Conservation (phyloP, 2,797 vertebrate genomes). For the Xiphophorus birchmanni region DNA sequence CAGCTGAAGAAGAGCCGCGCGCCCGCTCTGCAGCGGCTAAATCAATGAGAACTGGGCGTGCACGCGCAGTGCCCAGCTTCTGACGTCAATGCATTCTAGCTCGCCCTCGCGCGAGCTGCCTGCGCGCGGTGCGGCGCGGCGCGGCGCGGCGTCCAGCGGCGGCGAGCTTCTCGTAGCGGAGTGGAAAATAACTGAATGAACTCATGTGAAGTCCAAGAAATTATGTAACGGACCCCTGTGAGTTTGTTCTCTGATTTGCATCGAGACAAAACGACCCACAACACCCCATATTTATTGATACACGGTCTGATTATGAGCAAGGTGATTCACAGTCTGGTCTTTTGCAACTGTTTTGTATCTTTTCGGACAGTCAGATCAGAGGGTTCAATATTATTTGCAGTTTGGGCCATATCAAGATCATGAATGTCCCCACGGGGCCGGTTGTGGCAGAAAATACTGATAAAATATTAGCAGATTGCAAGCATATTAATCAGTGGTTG, state of each 20-base stretch:
- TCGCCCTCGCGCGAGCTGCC: constrained; percentile 44
- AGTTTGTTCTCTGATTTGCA: neutral
- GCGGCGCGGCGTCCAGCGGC: constrained; percentile 17
- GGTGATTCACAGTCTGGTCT: neutral
- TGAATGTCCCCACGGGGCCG: no score
- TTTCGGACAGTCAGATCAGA: neutral
- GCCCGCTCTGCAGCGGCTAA: neutral
- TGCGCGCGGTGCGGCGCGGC: constrained; percentile 11
- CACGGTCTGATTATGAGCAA: neutral
- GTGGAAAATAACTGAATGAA: constrained; percentile 43
- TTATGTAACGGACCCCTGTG: constrained; percentile 51
- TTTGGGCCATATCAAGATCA: no score
- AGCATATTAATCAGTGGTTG: no score
- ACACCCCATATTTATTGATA: neutral
- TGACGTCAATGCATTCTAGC: constrained; percentile 83
- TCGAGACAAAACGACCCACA: neutral
- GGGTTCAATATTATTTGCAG: no score
- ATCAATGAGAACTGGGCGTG: neutral
- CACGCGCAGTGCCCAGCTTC: constrained; percentile 39
- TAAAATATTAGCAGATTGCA: no score
- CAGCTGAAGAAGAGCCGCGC: constrained; percentile 3
- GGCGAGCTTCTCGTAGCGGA: constrained; percentile 36
- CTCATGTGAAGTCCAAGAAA: constrained; percentile 31
- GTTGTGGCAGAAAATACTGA: no score
- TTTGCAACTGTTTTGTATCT: neutral